phyloP scores from a whole-genome alignment of 2,797 vertebrate species.

The Syncerus caffer region DNA sequence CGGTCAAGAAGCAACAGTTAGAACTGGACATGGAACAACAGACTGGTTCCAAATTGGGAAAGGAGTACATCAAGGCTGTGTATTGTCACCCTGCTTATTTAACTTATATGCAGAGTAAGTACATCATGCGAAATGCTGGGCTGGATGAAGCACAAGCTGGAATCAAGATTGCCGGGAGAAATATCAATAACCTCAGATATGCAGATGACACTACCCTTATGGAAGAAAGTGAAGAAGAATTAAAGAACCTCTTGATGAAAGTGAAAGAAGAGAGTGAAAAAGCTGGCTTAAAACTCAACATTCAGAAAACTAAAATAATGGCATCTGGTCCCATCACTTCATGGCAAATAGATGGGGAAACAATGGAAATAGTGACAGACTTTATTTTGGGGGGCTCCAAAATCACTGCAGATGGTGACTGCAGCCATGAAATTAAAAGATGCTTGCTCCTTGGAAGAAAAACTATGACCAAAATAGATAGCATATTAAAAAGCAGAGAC shows the following conservation, averaged over 20 bases:
- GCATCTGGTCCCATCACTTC: neutral
- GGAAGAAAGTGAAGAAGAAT: neutral
- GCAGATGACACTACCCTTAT: neutral
- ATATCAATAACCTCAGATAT: neutral
- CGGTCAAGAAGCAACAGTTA: neutral
- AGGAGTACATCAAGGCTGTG: neutral
- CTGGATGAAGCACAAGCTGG: neutral
- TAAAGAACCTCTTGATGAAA: neutral
- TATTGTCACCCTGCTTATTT: neutral
- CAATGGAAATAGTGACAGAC: neutral
- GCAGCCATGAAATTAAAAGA: neutral
- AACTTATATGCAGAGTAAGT: neutral
- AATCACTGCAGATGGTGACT: neutral
- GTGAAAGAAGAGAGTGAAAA: neutral
- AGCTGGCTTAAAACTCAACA: neutral
- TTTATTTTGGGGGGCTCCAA: neutral
- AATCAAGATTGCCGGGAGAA: neutral
- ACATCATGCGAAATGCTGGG: neutral
- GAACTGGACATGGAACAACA: neutral
- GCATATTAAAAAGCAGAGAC: neutral
- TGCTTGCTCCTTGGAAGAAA: neutral
- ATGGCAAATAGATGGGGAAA: neutral
- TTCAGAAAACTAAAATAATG: neutral
- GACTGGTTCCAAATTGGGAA: neutral
- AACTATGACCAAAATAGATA: neutral